Evolutionary conservation across 2,888 invertebrate species (phyloP), one percentile per base, ranked within the genome.

Genomic region (Hylaea fasciaria): DNA sequence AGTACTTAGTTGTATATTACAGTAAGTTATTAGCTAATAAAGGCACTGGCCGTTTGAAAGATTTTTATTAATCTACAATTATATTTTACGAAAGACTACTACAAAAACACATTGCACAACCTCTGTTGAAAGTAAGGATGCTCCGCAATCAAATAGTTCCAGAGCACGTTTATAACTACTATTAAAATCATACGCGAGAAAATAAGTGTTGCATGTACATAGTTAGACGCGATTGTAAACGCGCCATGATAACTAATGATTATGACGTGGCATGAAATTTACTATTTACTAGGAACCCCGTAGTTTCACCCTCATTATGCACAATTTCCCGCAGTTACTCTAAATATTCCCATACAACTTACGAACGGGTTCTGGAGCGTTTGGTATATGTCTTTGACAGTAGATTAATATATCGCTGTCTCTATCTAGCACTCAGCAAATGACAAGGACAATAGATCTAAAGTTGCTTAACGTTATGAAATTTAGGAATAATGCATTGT

Each of bases 91-190:
- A 56, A 61, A 61, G n/a, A 17, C 32, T 39, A 51, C 32, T 43
- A 8, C 37, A 44, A 60, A 43, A 43, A 41, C 49, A 46, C 35
- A 48, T 62, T 48, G 16, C 56, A 39, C 32, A 48, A 60, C 14
- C 13, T 57, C 55, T 61, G 60, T 58, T 47, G 68, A 56, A 62
- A 68, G 62, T 51, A 47, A 55, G 62, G 50, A 64, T 60, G 62
- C 55, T 52, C 62, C 48, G 53, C 41, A 64, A 54, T 48, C 29
- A 49, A 51, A 62, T 32, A 13, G 32, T 56, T 48, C 47, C 56
- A 44, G 61, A 56, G 39, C 48, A 44, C 22, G 43, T 60, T 60
- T 64, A 68, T 45, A 61, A 62, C 64, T 53, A 62, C 53, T 68
- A 68, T 66, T 66, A 64, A 62, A 55, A 44, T 35, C 47, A 56